Evolutionary conservation across 2,797 vertebrate genomes (phyloP).

Genomic region (Crypturellus tataupa): DNA sequence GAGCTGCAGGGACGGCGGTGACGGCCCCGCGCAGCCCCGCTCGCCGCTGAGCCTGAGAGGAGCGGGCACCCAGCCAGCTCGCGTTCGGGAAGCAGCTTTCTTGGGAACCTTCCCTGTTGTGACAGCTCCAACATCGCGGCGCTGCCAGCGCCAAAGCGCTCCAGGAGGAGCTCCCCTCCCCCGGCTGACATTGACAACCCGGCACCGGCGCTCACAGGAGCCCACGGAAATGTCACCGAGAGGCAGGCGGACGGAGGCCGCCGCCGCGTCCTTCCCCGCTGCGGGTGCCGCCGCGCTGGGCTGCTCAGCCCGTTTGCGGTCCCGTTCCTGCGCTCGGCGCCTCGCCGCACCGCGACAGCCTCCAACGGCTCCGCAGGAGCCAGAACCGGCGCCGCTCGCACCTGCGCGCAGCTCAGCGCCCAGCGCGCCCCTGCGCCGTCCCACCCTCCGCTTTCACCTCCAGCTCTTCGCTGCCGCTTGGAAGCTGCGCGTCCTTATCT

Average conservation of each 20-base stretch:
- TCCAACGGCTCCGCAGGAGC: background rate
- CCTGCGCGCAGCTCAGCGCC: background rate
- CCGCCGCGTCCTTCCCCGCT: background rate
- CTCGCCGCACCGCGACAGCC: conserved; percentile 14
- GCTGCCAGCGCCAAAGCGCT: conserved; percentile 55
- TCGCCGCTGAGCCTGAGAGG: conserved; percentile 8
- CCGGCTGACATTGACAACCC: conserved; percentile 57
- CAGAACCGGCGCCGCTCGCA: background rate
- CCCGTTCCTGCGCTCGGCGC: background rate
- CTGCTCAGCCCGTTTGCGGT: background rate
- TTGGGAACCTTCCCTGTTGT: conserved; percentile 64
- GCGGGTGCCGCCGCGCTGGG: background rate
- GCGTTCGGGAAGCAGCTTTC: conserved; percentile 32
- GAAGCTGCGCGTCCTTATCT: background rate
- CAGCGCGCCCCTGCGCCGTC: background rate
- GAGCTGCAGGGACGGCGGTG: background rate
- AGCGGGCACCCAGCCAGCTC: conserved; percentile 64
- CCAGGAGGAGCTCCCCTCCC: conserved; percentile 60
- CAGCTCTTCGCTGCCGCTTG: background rate
- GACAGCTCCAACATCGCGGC: conserved; percentile 57
- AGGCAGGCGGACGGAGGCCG: conserved; percentile 45
- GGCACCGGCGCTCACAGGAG: conserved; percentile 5
- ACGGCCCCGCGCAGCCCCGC: background rate
- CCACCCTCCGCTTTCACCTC: background rate
- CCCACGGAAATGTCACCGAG: conserved; percentile 41